Conservation (phyloP, 2,797 vertebrate genomes). For the Crenuchus spilurus region DNA sequence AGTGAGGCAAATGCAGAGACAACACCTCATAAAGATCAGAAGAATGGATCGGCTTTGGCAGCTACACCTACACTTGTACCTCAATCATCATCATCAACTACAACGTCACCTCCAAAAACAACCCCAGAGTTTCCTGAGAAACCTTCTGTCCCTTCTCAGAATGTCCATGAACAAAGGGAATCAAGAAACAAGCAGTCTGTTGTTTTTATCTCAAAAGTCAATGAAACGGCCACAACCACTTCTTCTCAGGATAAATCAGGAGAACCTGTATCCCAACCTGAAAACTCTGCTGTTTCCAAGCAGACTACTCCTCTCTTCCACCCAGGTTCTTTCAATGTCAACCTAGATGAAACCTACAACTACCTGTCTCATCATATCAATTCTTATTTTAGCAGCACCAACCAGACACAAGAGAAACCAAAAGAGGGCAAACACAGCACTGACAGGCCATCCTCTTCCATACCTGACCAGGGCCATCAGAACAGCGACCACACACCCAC, state of each 20-base stretch:
- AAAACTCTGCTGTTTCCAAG: slow-evolving; percentile 64
- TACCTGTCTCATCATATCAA: slow-evolving; percentile 91
- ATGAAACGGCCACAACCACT: slow-evolving; percentile 51
- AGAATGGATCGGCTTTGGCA: slow-evolving; percentile 22
- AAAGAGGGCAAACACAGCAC: slow-evolving; percentile 53
- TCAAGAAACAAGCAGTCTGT: slow-evolving; percentile 58
- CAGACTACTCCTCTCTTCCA: slow-evolving; percentile 81
- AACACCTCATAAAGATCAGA: slow-evolving; percentile 41
- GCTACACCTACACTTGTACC: slow-evolving; percentile 45
- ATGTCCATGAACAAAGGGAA: slow-evolving; percentile 60
- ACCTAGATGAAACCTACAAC: slow-evolving; percentile 89
- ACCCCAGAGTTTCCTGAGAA: slow-evolving; percentile 16
- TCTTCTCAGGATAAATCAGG: slow-evolving; percentile 39
- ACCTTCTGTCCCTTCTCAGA: neutral
- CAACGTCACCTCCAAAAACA: slow-evolving; percentile 38
- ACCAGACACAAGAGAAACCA: slow-evolving; percentile 74
- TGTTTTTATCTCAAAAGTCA: slow-evolving; percentile 51
- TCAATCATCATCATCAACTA: slow-evolving; percentile 39
- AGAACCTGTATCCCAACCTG: slow-evolving; percentile 43
- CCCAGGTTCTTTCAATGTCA: slow-evolving; percentile 80
- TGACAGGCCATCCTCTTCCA: slow-evolving; percentile 15
- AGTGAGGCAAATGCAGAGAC: slow-evolving; percentile 62
- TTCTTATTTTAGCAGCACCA: slow-evolving; percentile 81
- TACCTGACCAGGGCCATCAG: slow-evolving; percentile 50
- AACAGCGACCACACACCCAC: slow-evolving; percentile 56